phyloP scores from a whole-genome alignment of 2,113 vertebrate genomes.

The Sander lucioperca region DNA sequence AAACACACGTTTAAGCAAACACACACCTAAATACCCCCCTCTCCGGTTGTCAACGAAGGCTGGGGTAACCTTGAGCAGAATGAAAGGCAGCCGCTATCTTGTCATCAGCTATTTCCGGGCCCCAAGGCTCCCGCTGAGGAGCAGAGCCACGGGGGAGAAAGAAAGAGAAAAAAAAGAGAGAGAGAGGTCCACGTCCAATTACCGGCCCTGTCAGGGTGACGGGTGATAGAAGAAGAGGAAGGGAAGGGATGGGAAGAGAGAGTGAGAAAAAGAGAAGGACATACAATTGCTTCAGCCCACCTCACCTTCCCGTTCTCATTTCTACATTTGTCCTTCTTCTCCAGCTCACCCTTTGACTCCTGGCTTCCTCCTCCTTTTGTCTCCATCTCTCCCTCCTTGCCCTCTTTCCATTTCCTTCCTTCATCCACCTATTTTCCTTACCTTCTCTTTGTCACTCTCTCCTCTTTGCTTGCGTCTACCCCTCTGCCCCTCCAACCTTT shows the following conservation, averaged over 20 bases:
- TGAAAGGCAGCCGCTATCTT: conserved; percentile 87
- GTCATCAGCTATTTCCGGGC: conserved; percentile 87
- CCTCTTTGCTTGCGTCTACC: neutral
- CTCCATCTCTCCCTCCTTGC: conserved; percentile 10
- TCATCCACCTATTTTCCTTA: neutral
- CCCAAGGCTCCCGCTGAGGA: conserved; percentile 81
- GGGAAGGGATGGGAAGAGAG: conserved; percentile 10
- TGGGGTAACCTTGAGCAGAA: conserved; percentile 83
- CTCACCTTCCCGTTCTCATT: conserved; percentile 53
- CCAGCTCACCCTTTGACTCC: conserved; percentile 59
- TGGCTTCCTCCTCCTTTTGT: conserved; percentile 32
- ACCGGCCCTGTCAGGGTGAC: conserved; percentile 85
- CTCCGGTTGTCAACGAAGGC: conserved; percentile 68
- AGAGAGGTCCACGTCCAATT: conserved; percentile 82
- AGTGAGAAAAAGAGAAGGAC: conserved; percentile 46
- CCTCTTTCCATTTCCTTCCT: conserved; percentile 22
- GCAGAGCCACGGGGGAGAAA: conserved; percentile 72
- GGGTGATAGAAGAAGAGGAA: conserved; percentile 67
- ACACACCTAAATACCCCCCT: conserved; percentile 37
- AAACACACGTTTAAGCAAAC: conserved; percentile 54
- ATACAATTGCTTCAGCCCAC: conserved; percentile 28
- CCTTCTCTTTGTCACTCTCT: conserved; percentile 36
- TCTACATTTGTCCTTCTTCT: conserved; percentile 52
- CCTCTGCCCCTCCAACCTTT: neutral
- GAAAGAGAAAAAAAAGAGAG: conserved; percentile 22